Evolutionary conservation across 2,888 invertebrate species (phyloP), one percentile per base, ranked within the genome.

Genomic region (Brachyptera putata): DNA sequence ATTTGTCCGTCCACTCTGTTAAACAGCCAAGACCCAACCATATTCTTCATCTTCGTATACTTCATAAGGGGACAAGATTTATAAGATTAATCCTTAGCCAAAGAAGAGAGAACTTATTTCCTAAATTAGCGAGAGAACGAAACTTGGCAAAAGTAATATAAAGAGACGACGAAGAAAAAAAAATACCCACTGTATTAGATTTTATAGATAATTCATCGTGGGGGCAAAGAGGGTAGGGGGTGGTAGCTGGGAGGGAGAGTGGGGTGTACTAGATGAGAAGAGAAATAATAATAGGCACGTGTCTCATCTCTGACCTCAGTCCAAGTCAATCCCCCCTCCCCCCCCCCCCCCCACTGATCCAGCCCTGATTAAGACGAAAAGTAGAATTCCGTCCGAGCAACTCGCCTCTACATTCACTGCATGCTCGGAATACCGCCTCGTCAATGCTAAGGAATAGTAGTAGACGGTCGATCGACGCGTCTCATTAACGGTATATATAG

Each of bases 281-380:
- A 57, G 53, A 57, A 57, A 57, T 63, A 63, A 63, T 63, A 63
- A 63, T 63, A 59, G 61, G 61, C 63, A 63, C 63, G 63, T 63
- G 63, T 57, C 58, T 57, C 63, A 63, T 63, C 63, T 61, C 55
- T 58, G 63, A 63, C 63, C 63, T 61, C 55, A 13, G 30, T 24
- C 37, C 58, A 55, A 53, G 53, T 53, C 53, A 53, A 36, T 39
- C 59, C 49, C 53, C 59, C 59, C 25, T 37, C 22, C 22, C 25
- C 53, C 48, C 36, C 34, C 49, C 50, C n/a, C n/a, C n/a, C n/a
- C n/a, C 26, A 50, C 26, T 50, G 26, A 24, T 16, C 49, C 18
- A 16, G 21, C 21, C 13, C 53, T 53, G 53, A 53, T 53, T 53
- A 53, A 53, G 53, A 53, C 36, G 53, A 50, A 50, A 50, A 50